Percentiles rank a stretch among this genome's conserved stretches.
Evolutionary conservation across 2,888 invertebrate species (phyloP).

Genomic region (Drosophila stalkeri): DNA sequence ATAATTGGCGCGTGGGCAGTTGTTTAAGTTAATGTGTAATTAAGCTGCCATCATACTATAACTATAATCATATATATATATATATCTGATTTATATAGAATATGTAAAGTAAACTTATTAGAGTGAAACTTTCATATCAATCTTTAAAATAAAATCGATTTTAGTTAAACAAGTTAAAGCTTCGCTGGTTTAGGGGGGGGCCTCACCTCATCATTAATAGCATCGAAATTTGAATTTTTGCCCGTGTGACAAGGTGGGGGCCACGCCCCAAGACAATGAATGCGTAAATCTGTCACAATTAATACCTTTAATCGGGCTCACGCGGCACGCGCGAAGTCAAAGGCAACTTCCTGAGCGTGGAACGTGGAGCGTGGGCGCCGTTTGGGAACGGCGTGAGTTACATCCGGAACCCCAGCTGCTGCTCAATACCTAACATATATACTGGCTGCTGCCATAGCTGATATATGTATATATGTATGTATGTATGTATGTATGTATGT

Average conservation of each 20-base stretch:
- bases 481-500: not conserved
- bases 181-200: conserved; percentile 17
- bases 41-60: not conserved
- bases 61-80: not conserved
- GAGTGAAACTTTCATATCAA: not conserved
- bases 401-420: conserved; percentile 20
- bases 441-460: conserved; percentile 41
- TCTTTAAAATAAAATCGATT: conserved; percentile 16
- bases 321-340: conserved; percentile 44
- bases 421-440: conserved; percentile 46
- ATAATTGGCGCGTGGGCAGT: not conserved
- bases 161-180: conserved; percentile 36
- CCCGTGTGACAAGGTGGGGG: not conserved
- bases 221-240: conserved; percentile 14
- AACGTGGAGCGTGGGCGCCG: not conserved
- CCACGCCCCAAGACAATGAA: conserved; percentile 48
- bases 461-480: not conserved
- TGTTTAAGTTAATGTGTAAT: not conserved
- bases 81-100: not conserved
- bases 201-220: conserved; percentile 42
- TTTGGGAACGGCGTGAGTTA: not conserved
- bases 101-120: not conserved
- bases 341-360: conserved; percentile 9
- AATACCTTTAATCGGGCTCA: conserved; percentile 65
- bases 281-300: conserved; percentile 76